Base-by-base conservation (phyloP, 2,113 vertebrate species). In the Sylvilagus bachmani region DNA sequence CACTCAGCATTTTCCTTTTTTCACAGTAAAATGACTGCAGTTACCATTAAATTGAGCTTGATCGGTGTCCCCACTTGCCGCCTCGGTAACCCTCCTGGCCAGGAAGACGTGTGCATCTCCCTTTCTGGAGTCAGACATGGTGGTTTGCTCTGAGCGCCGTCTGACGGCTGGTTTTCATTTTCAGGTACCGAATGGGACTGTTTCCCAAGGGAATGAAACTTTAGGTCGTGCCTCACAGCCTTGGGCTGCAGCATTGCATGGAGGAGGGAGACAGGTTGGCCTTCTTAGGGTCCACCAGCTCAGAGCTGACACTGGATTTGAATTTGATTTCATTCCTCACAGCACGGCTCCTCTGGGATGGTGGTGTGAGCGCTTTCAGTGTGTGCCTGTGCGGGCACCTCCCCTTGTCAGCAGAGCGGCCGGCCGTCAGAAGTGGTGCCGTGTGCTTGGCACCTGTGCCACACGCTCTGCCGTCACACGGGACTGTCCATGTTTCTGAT, bases 11-110 rank as follows among this genome's bases (percentile, higher is more conserved):
- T 98, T 97, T 97, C 91, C 89, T 96, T 96, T 97, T 93, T 98
- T 98, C 97, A 94, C 97, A 92, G 93, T 96, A 71, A 98, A 98
- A 97, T 97, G 97, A 97, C 96, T 95, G 93, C 87, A 97, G 94
- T 98, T 98, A 97, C 71, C 86, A 82, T 96, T 97, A 89, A 97
- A 97, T 97, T 95, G 98, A 97, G 88, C 90, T 96, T 90, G 85
- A 69, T 90, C 86, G 94, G 96, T 82, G 79, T 97, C 94, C 95
- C 88, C 36, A 0, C 10, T 0, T 2, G 53, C 53, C 97, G 95
- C 78, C 80, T 80, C 86, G 38, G 19, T 95, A 96, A 53, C 86
- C 86, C 6, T 97, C 78, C 77, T 86, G 38, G 25, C 75, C 1
- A 1, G 64, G 95, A 75, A 62, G 91, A 80, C 64, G 9, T 29